These are phyloP conservation scores for Nephrotoma flavescens DNA, from an alignment of 2,888 invertebrate genomes.

Conservation along the genomic window DNA sequence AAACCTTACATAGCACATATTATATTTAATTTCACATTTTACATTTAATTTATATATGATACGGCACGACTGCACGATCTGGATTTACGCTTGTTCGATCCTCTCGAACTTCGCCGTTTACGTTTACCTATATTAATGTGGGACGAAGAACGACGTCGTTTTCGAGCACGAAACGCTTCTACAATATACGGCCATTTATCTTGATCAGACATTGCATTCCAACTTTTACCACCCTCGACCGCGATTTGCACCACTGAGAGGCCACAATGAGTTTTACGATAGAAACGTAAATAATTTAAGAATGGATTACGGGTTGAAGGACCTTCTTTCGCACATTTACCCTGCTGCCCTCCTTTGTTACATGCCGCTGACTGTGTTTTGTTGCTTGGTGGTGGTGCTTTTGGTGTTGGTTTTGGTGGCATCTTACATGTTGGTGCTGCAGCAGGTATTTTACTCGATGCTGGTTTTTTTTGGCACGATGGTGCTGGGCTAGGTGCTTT, in stretches of 20 bases:
- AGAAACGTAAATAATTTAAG: background rate
- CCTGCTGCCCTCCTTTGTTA: no score
- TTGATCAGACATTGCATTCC: background rate
- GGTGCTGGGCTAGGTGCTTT: no score
- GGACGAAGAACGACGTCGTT: background rate
- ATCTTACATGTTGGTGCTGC: no score
- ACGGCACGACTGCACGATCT: background rate
- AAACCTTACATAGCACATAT: no score
- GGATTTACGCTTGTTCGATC: background rate
- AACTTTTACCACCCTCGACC: background rate
- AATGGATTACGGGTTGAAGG: background rate
- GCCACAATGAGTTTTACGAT: background rate
- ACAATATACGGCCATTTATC: background rate
- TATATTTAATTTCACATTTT: no score
- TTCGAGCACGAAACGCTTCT: background rate
- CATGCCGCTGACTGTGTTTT: no score
- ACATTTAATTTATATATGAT: background rate
- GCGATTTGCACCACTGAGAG: background rate
- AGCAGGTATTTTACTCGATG: no score
- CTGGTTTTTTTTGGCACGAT: no score
- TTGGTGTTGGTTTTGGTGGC: no score
- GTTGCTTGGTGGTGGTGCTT: no score
- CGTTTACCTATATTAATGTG: background rate
- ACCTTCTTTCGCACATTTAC: background rate
- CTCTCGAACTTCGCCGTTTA: background rate